Evolutionary conservation across 2,888 invertebrate species (phyloP).

Genomic region (Lasioglossum marginatum): DNA sequence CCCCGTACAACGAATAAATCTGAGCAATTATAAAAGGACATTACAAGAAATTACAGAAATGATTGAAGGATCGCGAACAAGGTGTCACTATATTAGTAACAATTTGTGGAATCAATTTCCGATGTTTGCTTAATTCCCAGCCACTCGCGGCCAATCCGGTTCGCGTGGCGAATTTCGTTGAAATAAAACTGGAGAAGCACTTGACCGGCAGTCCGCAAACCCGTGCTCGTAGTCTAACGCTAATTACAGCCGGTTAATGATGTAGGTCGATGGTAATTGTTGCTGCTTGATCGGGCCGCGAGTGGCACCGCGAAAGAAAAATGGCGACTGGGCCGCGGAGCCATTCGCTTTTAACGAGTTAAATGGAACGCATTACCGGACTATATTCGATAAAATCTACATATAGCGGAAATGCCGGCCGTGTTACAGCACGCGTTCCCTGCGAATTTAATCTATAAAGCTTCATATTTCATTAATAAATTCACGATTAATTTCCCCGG

Average conservation of each 20-base stretch:
- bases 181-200: neutral
- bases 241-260: constrained; percentile 42
- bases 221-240: constrained; percentile 22
- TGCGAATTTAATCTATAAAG: neutral
- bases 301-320: constrained; percentile 29
- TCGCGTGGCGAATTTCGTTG: neutral
- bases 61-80: too few relatives aligned
- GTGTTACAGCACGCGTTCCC: neutral
- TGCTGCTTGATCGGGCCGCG: constrained; percentile 34
- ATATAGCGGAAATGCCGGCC: neutral
- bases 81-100: neutral
- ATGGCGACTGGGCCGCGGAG: neutral
- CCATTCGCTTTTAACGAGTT: constrained; percentile 1
- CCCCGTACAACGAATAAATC: too few relatives aligned
- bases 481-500: neutral
- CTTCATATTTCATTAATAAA: neutral
- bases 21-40: too few relatives aligned
- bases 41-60: too few relatives aligned
- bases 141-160: neutral
- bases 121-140: neutral
- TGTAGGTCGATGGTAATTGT: constrained; percentile 56
- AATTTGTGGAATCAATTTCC: neutral
- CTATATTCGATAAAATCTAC: neutral
- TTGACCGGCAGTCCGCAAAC: constrained; percentile 13
- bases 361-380: constrained; percentile 27